These are phyloP conservation scores for Aix galericulata DNA, from an alignment of 2,113 vertebrate species.

Conservation along the genomic window DNA sequence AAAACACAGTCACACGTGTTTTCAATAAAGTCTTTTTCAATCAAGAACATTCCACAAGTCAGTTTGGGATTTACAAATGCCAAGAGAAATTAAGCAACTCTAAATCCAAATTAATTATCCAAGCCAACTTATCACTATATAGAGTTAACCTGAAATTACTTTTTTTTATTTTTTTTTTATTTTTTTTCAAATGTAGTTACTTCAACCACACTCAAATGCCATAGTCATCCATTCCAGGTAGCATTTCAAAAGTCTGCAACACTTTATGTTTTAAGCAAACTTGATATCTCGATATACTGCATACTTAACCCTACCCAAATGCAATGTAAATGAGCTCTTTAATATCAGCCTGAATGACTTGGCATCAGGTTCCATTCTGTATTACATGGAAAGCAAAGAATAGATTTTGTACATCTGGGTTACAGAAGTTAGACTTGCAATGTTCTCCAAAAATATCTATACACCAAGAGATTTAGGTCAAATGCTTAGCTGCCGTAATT, in stretches of 20 bases:
- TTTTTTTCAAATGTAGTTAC: not conserved
- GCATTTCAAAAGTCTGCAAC: not conserved
- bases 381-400: not conserved
- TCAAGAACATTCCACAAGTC: slow-evolving; percentile 26
- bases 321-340: not conserved
- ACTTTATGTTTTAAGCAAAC: not conserved
- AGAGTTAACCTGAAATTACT: not conserved
- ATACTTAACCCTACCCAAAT: not conserved
- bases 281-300: not conserved
- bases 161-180: not conserved
- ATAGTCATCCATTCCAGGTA: not conserved
- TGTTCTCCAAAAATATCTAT: not conserved
- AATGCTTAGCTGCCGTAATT: not conserved
- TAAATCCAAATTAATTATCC: slow-evolving; percentile 27
- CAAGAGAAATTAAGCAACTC: slow-evolving; percentile 51
- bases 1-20: slow-evolving; percentile 31
- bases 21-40: slow-evolving; percentile 24
- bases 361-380: not conserved
- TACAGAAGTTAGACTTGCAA: not conserved
- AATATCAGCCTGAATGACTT: not conserved
- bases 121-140: not conserved
- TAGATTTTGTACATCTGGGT: not conserved
- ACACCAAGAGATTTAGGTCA: not conserved
- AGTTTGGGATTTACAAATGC: slow-evolving; percentile 30
- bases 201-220: not conserved